Evolutionary conservation across 2,888 invertebrate species (phyloP).

Genomic region (Apoderus coryli): DNA sequence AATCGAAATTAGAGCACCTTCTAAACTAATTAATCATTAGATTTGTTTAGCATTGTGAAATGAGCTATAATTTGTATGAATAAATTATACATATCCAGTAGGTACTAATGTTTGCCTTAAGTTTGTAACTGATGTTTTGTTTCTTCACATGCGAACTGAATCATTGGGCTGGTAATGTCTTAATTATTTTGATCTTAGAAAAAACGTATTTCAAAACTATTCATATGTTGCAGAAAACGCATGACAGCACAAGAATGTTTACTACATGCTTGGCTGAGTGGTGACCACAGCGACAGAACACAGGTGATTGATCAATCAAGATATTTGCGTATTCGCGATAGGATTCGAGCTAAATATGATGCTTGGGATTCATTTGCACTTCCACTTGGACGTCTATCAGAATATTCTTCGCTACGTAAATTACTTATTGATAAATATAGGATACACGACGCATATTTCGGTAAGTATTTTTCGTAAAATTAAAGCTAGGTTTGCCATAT

Average conservation of each 20-base stretch:
- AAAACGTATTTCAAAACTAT: too few relatives aligned
- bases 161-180: too few relatives aligned
- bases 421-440: slow-evolving; percentile 90
- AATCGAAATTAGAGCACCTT: too few relatives aligned
- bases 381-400: slow-evolving; percentile 92
- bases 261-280: slow-evolving; percentile 88
- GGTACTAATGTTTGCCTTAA: too few relatives aligned
- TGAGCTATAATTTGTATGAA: too few relatives aligned
- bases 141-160: too few relatives aligned
- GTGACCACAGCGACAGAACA: slow-evolving; percentile 64
- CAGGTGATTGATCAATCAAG: slow-evolving; percentile 68
- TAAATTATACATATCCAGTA: too few relatives aligned
- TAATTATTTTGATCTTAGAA: too few relatives aligned
- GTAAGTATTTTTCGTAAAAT: slow-evolving; percentile 42
- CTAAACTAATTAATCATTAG: too few relatives aligned
- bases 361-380: slow-evolving; percentile 73
- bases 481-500: too few relatives aligned
- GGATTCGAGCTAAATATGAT: slow-evolving; percentile 68
- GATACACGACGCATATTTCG: slow-evolving; percentile 91
- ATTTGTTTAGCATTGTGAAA: too few relatives aligned
- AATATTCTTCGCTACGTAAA: slow-evolving; percentile 93
- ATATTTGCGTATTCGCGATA: slow-evolving; percentile 77
- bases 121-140: too few relatives aligned
- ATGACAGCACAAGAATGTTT: slow-evolving; percentile 98
- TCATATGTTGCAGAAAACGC: slow-evolving; percentile 72